Evolutionary conservation across 2,113 vertebrate species (phyloP).

Genomic region (Zosterops pallidus): DNA sequence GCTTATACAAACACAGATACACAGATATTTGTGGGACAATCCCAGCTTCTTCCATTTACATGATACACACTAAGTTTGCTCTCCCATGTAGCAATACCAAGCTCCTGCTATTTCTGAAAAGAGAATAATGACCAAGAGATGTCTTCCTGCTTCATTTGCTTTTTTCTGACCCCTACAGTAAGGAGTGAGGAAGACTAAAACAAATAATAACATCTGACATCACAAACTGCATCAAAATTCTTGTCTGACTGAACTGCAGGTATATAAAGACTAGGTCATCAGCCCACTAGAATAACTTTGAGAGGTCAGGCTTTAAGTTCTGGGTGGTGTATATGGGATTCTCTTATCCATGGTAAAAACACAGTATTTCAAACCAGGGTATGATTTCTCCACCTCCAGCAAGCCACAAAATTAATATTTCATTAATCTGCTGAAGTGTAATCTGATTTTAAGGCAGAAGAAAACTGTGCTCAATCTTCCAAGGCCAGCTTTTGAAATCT

Average conservation of each 20-base stretch:
- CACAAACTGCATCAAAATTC: background rate
- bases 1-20: background rate
- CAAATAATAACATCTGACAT: background rate
- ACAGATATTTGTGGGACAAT: background rate
- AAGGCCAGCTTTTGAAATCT: background rate
- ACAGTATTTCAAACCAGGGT: background rate
- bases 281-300: background rate
- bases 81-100: background rate
- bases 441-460: background rate
- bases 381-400: background rate
- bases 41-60: background rate
- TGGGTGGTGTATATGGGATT: fast-evolving
- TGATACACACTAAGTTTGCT: background rate
- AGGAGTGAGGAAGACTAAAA: background rate
- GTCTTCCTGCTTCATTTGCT: background rate
- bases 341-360: background rate
- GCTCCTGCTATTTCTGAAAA: background rate
- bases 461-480: background rate
- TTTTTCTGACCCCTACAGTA: background rate
- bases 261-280: background rate
- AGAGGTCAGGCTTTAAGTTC: background rate
- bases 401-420: background rate
- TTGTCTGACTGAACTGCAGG: background rate
- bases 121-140: background rate
- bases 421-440: background rate